Evolutionary conservation across 2,113 vertebrate genomes (phyloP), one percentile per base, ranked within the genome.

Genomic region (Ascaphus truei): DNA sequence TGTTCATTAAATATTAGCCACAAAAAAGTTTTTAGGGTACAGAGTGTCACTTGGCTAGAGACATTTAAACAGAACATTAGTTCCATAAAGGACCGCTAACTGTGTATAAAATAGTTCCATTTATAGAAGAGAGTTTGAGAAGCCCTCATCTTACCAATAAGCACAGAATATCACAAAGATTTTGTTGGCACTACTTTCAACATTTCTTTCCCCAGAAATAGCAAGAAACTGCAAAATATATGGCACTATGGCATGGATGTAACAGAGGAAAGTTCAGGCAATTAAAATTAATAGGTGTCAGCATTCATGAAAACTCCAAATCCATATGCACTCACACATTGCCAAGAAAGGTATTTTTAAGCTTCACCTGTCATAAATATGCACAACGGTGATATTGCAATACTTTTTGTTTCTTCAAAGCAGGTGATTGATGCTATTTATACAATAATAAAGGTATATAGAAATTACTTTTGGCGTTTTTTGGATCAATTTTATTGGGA

Each of bases 201-300:
- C 51, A 43, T 56, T 33, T 15, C 23, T 26, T 60, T 29, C 55
- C 55, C 66, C 43, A 68, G 51, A 68, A 68, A 68, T 68, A 68
- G 55, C 55, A 68, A 68, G 66, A 20, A 20, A 59, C 41, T 26
- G 55, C 66, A 50, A 60, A 68, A 36, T 68, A 36, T 68, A 53
- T 68, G 66, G 66, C 66, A 68, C 55, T 36, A 50, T 68, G 43
- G 51, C 66, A 68, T 68, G 66, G 66, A 68, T 68, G 43, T 36
- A 51, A 50, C 41, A 59, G 66, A 59, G 63, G 36, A 60, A 51
- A 68, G 66, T 48, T 59, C 55, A 68, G 55, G 55, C 66, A 68
- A 68, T 68, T 68, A 68, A 68, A 68, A 68, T 60, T 68, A 68
- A 68, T 68, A 68, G 55, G 55, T 68, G 66, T 68, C 66, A 68